These are phyloP conservation scores for Telmatochromis sp. DNA, from an alignment of 2,113 vertebrate genomes.

Conservation along the genomic window DNA sequence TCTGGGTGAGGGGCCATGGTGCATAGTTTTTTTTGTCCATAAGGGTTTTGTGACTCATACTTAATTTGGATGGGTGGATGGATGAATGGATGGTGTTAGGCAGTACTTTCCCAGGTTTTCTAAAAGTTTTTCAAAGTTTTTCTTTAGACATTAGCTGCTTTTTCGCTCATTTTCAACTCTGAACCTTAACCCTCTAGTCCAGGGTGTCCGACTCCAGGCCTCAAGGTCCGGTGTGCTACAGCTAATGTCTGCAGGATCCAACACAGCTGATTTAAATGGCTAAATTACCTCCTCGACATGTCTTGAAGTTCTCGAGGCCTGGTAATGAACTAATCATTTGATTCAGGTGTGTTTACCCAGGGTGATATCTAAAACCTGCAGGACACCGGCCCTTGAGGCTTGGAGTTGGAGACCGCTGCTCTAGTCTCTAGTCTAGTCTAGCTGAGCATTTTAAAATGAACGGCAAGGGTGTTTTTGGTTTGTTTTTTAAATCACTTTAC, in stretches of 20 bases:
- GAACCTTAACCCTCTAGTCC: not conserved
- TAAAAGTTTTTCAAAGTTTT: not conserved
- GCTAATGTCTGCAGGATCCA: not conserved
- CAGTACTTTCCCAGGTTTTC: not conserved
- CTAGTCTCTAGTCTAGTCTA: not conserved
- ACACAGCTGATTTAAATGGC: not conserved
- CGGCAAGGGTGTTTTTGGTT: accelerated
- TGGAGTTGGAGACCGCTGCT: not conserved
- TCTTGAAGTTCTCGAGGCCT: not conserved
- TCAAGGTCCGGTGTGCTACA: not conserved
- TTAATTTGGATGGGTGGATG: not conserved
- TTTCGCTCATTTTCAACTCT: not conserved
- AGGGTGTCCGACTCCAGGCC: not conserved
- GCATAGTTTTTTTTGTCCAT: not conserved
- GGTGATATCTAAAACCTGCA: not conserved
- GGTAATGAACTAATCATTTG: not conserved
- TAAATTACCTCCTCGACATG: not conserved
- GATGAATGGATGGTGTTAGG: not conserved
- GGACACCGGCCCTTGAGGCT: not conserved
- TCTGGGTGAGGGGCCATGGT: not conserved
- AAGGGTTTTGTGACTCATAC: not conserved
- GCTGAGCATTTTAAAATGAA: not conserved
- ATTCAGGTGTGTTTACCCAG: not conserved
- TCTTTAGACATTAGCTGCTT: not conserved
- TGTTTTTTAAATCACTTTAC: not conserved